Base-by-base conservation (phyloP, 2,888 invertebrate genomes). In the Conomelus anceps region DNA sequence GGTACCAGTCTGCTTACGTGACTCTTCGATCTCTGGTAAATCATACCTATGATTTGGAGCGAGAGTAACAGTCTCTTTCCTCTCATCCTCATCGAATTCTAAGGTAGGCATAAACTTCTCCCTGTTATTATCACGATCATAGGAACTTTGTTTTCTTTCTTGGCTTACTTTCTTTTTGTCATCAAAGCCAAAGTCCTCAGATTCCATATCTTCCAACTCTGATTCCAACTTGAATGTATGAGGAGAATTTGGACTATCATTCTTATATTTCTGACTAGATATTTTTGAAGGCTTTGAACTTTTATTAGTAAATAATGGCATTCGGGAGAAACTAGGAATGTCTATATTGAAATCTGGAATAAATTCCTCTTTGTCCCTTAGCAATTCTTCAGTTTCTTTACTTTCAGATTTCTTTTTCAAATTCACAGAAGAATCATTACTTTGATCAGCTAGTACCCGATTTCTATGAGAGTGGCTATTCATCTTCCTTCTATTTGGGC, bases 21-120 rank as follows among this genome's bases (percentile, higher is more conserved):
- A 23, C n/a, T 23, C 88, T 34, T 63, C 63, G n/a, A 63, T n/a
- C n/a, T 63, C 63, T 63, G 63, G 63, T 7, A 63, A 63, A 24
- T 86, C 86, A 86, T 86, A 86, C n/a, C 24, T 86, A 23, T 86
- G 86, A 23, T 86, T 86, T 26, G 86, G 86, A 20, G 86, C 86
- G 22, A 24, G 86, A 4, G 86, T 63, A 88, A 86, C 89, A 90
- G 22, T 22, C 29, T 86, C 24, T 86, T 86, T 24, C 17, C 29
- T 86, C 23, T 87, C 87, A 87, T 87, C 87, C n/a, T 87, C 41
- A n/a, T 22, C 20, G 13, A 88, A 23, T 22, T 23, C 41, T 41
- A 13, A 22, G 23, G 88, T 88, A n/a, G 26, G 41, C n/a, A 34
- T 88, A 17, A 23, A 22, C 22, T 20, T 22, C 22, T 41, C 88